Conservation (phyloP, 2,888 invertebrate species). For the Schizaphis graminum region DNA sequence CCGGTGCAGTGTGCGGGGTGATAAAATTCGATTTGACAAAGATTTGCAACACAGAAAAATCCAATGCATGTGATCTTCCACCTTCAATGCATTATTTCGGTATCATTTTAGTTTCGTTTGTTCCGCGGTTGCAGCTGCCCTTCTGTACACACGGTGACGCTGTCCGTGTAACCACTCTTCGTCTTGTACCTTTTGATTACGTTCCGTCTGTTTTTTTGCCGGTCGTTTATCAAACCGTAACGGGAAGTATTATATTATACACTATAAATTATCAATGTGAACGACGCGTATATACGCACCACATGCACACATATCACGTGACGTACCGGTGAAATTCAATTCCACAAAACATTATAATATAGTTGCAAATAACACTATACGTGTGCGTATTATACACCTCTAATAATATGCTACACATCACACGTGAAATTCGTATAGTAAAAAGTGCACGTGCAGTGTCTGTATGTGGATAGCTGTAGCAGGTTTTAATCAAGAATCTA, state of each 20-base stretch:
- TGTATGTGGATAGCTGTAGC: not conserved
- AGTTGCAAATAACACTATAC: not conserved
- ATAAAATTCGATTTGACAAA: not conserved
- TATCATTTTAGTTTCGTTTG: not conserved
- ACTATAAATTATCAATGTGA: slow-evolving; percentile 14
- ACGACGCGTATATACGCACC: not conserved
- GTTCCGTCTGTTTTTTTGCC: not conserved
- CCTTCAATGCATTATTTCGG: not conserved
- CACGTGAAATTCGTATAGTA: not conserved
- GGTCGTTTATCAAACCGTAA: slow-evolving; percentile 20
- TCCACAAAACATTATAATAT: not conserved
- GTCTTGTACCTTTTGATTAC: not conserved
- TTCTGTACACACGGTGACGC: not conserved
- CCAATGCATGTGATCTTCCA: not conserved
- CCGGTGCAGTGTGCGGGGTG: not conserved
- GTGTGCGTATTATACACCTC: not conserved
- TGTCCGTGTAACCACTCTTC: not conserved
- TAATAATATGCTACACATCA: not conserved
- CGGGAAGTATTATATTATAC: not conserved
- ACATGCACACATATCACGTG: not conserved
- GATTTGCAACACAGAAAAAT: not conserved
- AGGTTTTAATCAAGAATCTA: not conserved
- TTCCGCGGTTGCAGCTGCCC: not conserved
- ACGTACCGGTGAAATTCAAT: slow-evolving; percentile 19
- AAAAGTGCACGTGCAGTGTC: not conserved